Evolutionary conservation across 1,140 invertebrate species (phyloP), one percentile per base, ranked within the genome.

Genomic region (Tetraneura akinire): DNA sequence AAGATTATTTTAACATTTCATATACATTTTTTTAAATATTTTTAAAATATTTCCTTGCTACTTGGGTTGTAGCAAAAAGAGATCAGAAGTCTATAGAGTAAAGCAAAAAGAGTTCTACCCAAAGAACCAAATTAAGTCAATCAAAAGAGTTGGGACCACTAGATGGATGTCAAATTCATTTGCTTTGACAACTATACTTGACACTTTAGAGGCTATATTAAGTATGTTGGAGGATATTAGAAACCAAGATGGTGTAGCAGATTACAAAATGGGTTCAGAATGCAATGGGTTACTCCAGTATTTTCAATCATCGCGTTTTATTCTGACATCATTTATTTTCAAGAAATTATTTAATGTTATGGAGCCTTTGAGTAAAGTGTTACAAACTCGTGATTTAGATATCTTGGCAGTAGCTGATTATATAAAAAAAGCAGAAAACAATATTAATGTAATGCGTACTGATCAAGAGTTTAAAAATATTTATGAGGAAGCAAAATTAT

Each of bases 31-130:
- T n/a, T n/a, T n/a, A n/a, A n/a, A n/a, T n/a, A n/a, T n/a, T n/a
- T n/a, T n/a, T n/a, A n/a, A n/a, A n/a, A n/a, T n/a, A n/a, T n/a
- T n/a, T n/a, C n/a, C n/a, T n/a, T n/a, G n/a, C n/a, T n/a, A n/a
- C n/a, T n/a, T n/a, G n/a, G n/a, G n/a, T n/a, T 62, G 57, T 11
- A 62, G 57, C 29, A 62, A 62, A 32, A 62, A 62, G 11, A 26
- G 57, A 62, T 62, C 16, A 29, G 29, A 62, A 13, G 14, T 62
- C 11, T 62, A 26, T 13, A 29, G 23, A 62, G 29, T 13, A 6
- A 62, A 29, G 18, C 18, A 53, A 53, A 53, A 53, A 53, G 26
- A 62, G 23, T 13, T 62, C 9, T 29, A 29, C 18, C 23, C 57
- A 62, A 32, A 32, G 14, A 29, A 26, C 26, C 26, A 18, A 26